Percentiles rank a stretch among this genome's conserved stretches.
Conservation (phyloP, 2,113 vertebrate species). For the Merops nubicus region DNA sequence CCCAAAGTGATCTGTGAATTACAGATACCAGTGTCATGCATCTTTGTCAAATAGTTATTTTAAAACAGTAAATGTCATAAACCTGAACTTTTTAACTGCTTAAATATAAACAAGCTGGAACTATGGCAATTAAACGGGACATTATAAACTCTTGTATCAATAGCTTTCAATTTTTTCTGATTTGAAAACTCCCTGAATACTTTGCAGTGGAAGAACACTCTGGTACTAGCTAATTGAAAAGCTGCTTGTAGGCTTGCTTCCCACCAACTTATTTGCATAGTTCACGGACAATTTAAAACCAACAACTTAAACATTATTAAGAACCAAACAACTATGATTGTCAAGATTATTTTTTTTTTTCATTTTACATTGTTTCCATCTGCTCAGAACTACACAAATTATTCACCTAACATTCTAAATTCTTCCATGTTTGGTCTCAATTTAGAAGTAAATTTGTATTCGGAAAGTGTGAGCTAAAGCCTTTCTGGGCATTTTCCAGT, state of each 20-base stretch:
- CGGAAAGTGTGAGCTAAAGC: conserved; percentile 14
- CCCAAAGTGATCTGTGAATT: neutral
- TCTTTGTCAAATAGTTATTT: neutral
- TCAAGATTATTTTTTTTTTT: neutral
- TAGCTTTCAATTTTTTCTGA: neutral
- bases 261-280: conserved; percentile 39
- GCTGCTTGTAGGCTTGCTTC: neutral
- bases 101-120: neutral
- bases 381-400: neutral
- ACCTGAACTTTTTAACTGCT: neutral
- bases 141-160: neutral
- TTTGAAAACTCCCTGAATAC: neutral
- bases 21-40: neutral
- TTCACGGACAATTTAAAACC: conserved; percentile 5
- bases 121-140: neutral
- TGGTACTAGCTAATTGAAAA: neutral
- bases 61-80: neutral
- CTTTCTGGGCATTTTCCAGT: conserved; percentile 15
- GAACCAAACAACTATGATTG: neutral
- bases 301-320: neutral
- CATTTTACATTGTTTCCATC: neutral
- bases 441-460: conserved; percentile 18
- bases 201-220: neutral
- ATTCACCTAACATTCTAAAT: conserved; percentile 9
- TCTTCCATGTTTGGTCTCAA: conserved; percentile 19